A percentile compares a stretch with the other conserved stretches of the same genome.
Conservation (phyloP, 1,140 invertebrate species). For the Leptoteleia sp. region DNA sequence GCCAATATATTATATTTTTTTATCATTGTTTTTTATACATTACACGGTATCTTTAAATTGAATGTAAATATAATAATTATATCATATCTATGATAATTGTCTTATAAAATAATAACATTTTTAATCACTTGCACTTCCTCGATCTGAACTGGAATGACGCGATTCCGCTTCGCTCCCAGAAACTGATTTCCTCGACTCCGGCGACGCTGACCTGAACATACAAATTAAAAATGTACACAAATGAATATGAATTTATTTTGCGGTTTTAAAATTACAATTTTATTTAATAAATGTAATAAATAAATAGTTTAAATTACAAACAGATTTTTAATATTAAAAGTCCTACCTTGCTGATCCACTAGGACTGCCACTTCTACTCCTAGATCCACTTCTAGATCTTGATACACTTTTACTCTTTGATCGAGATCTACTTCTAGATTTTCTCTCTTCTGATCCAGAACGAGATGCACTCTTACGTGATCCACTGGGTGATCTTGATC, state of each 20-base stretch:
- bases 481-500: constrained; percentile 67
- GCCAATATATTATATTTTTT: too few species aligned
- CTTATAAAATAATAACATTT: constrained; percentile 18
- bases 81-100: constrained; percentile 27
- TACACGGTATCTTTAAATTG: too few species aligned
- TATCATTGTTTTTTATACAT: too few species aligned
- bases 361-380: constrained; percentile 72
- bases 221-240: too few species aligned
- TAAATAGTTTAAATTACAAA: too few species aligned
- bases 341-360: constrained; percentile 60
- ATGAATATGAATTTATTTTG: too few species aligned
- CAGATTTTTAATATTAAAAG: too few species aligned
- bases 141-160: constrained; percentile 69
- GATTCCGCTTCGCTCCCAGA: constrained; percentile 75
- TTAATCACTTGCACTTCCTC: constrained; percentile 69
- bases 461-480: constrained; percentile 68
- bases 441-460: constrained; percentile 72
- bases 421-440: constrained; percentile 72
- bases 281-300: too few species aligned
- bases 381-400: constrained; percentile 65
- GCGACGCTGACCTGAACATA: constrained; percentile 74
- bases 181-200: constrained; percentile 78
- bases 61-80: too few species aligned
- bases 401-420: constrained; percentile 72
- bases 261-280: too few species aligned